Evolutionary conservation across 2,113 vertebrate genomes (phyloP).

Genomic region (Neofelis nebulosa): DNA sequence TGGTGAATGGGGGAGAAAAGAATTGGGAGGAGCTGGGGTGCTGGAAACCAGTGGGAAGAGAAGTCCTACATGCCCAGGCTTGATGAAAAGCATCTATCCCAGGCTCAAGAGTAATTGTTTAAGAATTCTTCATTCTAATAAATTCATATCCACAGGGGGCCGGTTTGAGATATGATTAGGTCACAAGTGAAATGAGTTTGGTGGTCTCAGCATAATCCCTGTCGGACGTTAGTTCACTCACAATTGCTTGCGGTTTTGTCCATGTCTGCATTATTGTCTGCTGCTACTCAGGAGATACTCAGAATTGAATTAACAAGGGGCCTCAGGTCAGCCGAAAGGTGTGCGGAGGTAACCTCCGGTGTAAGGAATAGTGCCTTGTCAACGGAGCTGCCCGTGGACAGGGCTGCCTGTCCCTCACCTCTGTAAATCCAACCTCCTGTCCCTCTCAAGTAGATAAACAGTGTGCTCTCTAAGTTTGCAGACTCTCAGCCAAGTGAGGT

Average conservation of each 20-base stretch:
- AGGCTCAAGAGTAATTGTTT: slow-evolving; percentile 79
- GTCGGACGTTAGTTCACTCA: slow-evolving; percentile 53
- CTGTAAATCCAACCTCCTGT: neutral
- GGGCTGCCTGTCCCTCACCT: slow-evolving; percentile 32
- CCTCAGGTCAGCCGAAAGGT: slow-evolving; percentile 54
- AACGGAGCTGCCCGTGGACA: neutral
- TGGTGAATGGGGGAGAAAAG: neutral
- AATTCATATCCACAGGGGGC: slow-evolving; percentile 82
- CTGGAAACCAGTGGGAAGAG: slow-evolving; percentile 6
- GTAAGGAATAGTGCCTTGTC: slow-evolving; percentile 35
- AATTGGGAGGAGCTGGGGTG: neutral
- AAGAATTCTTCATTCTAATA: slow-evolving; percentile 83
- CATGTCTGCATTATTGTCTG: slow-evolving; percentile 74
- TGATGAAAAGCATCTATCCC: slow-evolving; percentile 75
- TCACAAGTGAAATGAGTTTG: slow-evolving; percentile 82
- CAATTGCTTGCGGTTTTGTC: slow-evolving; percentile 49
- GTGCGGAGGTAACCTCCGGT: neutral
- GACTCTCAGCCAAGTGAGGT: slow-evolving; percentile 4
- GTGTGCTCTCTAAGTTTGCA: neutral
- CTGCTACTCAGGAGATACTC: slow-evolving; percentile 58
- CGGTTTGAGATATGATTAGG: slow-evolving; percentile 80
- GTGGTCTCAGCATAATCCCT: slow-evolving; percentile 76
- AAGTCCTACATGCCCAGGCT: slow-evolving; percentile 66
- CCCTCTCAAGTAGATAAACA: slow-evolving; percentile 20
- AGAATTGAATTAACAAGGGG: slow-evolving; percentile 75